Base-by-base conservation (phyloP, 2,888 invertebrate genomes). In the Exocentrus adspersus region DNA sequence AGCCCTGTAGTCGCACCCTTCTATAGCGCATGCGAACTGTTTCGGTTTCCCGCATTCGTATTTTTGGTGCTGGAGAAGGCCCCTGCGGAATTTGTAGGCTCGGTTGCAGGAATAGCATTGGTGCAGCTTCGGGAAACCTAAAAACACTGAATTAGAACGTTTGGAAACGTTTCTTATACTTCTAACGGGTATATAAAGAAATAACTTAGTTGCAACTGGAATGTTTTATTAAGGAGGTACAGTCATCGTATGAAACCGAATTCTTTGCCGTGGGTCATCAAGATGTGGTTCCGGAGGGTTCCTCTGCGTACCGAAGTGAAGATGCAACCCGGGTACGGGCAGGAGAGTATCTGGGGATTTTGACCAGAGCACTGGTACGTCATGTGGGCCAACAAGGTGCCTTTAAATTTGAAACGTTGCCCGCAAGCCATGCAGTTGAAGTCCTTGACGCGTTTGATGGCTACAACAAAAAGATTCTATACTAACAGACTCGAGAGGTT, bases 1-100 rank as follows among this genome's bases (percentile, higher is more conserved):
- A 68, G 92, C 92, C 75, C 91, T 88, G 81, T 93, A 93, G 69
- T 89, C 88, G 80, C 92, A 93, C 80, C 90, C 88, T 12, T 92
- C 91, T 76, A 92, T 52, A 53, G 91, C 87, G 78, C 93, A 93
- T 50, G 90, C 87, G 32, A 71, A 68, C 37, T 64, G 61, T 9
- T 61, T 60, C 6, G 52, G 52, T 24, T 67, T 71, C 3, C 67
- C 67, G 57, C 74, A 74, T 28, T 71, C 68, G 52, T 73, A 70
- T 20, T 69, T 69, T 12, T 64, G 46, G 45, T 74, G 74, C 20
- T 64, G 60, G 14, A 61, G 24, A 7, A 71, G 58, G 20, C 63
- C 60, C 19, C 52, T 51, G 16, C 52, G 62, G 12, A 62, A 64
- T 21, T 52, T 65, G 37, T 70, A 70, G 1, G 37, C 42, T 16